Evolutionary conservation across 2,797 vertebrate genomes (phyloP).

Genomic region (Hyperoplus lanceolatus): DNA sequence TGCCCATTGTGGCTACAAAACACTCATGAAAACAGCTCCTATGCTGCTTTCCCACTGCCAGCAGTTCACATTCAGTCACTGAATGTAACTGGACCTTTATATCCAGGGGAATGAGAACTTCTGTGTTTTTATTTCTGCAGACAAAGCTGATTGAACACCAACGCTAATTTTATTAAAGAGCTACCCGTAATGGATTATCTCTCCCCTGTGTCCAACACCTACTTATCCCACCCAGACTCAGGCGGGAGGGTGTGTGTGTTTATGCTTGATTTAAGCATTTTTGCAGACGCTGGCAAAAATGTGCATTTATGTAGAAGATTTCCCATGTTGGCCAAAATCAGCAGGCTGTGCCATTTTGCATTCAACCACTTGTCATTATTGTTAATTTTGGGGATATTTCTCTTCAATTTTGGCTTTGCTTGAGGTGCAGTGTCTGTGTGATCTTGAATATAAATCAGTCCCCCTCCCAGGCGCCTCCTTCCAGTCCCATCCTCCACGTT

Average conservation of each 20-base stretch:
- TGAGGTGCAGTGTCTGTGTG: slow-evolving; percentile 66
- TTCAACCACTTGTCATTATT: slow-evolving; percentile 36
- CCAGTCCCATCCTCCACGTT: slow-evolving; percentile 61
- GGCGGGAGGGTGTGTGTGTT: slow-evolving; percentile 52
- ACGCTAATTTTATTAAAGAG: slow-evolving; percentile 65
- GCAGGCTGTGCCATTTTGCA: slow-evolving; percentile 20
- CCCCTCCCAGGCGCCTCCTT: slow-evolving; percentile 38
- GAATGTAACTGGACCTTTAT: slow-evolving; percentile 1
- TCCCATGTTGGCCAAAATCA: slow-evolving; percentile 55
- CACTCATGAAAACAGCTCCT: not conserved
- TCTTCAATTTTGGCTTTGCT: slow-evolving; percentile 65
- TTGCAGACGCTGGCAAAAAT: slow-evolving; percentile 37
- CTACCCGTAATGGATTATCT: slow-evolving; percentile 60
- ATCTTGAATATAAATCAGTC: slow-evolving; percentile 73
- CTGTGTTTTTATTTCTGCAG: slow-evolving; percentile 53
- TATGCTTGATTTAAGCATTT: slow-evolving; percentile 44
- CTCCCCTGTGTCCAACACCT: slow-evolving; percentile 46
- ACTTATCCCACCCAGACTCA: slow-evolving; percentile 48
- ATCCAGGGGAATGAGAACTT: slow-evolving; percentile 3
- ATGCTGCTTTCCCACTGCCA: too few relatives aligned
- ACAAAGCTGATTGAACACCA: slow-evolving; percentile 54
- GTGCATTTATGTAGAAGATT: not conserved
- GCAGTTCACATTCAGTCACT: not conserved
- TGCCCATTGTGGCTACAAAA: not conserved
- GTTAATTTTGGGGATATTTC: slow-evolving; percentile 39